Evolutionary conservation across 2,888 invertebrate genomes (phyloP), one percentile per base, ranked within the genome.

Genomic region (Melanostoma scalare): DNA sequence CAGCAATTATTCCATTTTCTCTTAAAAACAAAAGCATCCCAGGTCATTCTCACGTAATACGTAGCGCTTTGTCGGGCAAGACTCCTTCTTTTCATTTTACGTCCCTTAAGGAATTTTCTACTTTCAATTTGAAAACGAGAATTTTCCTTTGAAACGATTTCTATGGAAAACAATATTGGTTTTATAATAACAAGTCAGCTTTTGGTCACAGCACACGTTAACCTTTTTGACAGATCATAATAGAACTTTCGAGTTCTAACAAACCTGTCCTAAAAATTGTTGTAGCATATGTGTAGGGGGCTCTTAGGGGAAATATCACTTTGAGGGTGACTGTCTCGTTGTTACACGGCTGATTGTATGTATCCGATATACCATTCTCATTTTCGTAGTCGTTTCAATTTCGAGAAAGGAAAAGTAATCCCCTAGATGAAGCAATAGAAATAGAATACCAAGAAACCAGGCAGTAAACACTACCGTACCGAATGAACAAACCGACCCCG

Each of bases 401-500:
- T 55, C 30, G 9, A 58, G 10, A 30, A 10, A 50, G 8, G n/a
- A 31, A 6, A 9, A 31, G 35, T 30, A 68, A 42, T 75, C 58
- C 68, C 75, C 53, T 0, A 53, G 52, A 60, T 60, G n/a, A 50
- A 53, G 38, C 46, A 30, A 38, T 53, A 44, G 52, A 68, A 68
- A 20, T 20, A 20, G 20, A 68, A 38, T 44, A 52, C 52, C 67
- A 6, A 58, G 50, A 56, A 65, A 65, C 63, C 10, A 5, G 20
- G 5, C 65, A 40, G 9, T 33, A 48, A 9, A 36, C 36, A 42
- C 40, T 52, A 33, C 9, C 9, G 52, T 52, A 33, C 9, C 9
- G 52, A 20, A 9, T 30, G 52, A 9, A 6, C 8, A 8, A 33
- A 31, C 31, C 31, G 30, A 9, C 9, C 10, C 10, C 33, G 33